Percentiles rank a stretch among this genome's conserved stretches.
phyloP scores from a whole-genome alignment of 2,797 vertebrate genomes.

The Poeciliopsis presidionis region DNA sequence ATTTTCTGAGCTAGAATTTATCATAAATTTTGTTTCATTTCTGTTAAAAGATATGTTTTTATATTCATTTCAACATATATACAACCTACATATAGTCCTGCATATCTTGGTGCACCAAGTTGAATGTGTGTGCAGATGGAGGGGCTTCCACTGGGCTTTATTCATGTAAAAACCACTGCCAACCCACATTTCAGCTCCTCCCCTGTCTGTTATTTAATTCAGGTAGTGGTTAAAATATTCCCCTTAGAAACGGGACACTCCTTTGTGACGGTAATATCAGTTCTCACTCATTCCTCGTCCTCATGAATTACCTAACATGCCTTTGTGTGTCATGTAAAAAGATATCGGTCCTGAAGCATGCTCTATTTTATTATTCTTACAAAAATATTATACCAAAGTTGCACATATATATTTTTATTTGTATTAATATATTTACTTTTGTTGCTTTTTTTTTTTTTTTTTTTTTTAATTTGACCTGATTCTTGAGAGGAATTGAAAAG shows the following conservation, averaged over 20 bases:
- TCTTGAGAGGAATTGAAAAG: neutral
- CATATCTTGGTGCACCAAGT: neutral
- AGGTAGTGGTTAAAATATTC: neutral
- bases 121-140: neutral
- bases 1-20: neutral
- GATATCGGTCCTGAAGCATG: neutral
- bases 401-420: neutral
- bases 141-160: neutral
- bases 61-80: neutral
- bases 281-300: neutral
- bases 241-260: neutral
- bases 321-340: conserved; percentile 1
- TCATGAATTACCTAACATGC: neutral
- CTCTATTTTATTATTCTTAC: neutral
- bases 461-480: neutral
- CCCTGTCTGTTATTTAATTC: neutral
- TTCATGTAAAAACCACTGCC: neutral
- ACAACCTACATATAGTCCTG: neutral
- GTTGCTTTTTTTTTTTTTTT: too few species aligned
- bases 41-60: neutral
- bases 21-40: neutral
- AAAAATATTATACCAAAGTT: neutral
- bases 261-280: neutral
- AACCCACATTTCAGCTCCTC: neutral
- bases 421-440: neutral